Base-by-base conservation (phyloP, 2,888 invertebrate species). In the Diaperis boleti region DNA sequence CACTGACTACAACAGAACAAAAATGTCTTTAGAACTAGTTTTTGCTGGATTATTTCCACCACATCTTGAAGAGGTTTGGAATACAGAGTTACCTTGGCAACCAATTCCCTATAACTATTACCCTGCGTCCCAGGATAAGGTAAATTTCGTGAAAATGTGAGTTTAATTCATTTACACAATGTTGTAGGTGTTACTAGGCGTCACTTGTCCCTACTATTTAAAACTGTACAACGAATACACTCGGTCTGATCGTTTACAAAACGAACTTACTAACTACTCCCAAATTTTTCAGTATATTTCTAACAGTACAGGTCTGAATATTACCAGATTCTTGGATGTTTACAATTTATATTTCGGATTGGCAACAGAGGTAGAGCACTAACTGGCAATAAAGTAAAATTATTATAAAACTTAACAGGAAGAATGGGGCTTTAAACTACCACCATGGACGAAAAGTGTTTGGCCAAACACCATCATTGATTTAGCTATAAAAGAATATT, bases 21-120 rank as follows among this genome's bases (percentile, higher is more conserved):
- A 90, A 76, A 90, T 90, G 87, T 89, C 90, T 22, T 86, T 90
- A 35, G 83, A 87, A 70, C 82, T 88, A 18, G 85, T 89, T 47
- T 79, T 91, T 64, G 89, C 91, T 13, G 90, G 89, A 7, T 77
- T 92, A 54, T 91, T 87, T 81, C 88, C 87, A 39, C 89, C 90
- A 0, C 65, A 67, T 42, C 83, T 83, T 4, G 75, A 82, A 15
- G 83, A 85, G 75, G 81, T 84, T 62, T 88, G 88, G 87, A 85
- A 85, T 69, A 69, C 78, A 3, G 62, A 65, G 1, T 77, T 90
- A 61, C 79, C 83, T 64, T 93, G 92, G 92, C 89, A 91, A 71
- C 92, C 92, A 5, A 87, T 92, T 59, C 90, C 91, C 6, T 85
- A 91, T 11, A 87, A 87, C 74, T 89, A 89, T 13, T 83, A 87